Base-by-base conservation (phyloP, 2,113 vertebrate species). In the Protomyctophum bolini region DNA sequence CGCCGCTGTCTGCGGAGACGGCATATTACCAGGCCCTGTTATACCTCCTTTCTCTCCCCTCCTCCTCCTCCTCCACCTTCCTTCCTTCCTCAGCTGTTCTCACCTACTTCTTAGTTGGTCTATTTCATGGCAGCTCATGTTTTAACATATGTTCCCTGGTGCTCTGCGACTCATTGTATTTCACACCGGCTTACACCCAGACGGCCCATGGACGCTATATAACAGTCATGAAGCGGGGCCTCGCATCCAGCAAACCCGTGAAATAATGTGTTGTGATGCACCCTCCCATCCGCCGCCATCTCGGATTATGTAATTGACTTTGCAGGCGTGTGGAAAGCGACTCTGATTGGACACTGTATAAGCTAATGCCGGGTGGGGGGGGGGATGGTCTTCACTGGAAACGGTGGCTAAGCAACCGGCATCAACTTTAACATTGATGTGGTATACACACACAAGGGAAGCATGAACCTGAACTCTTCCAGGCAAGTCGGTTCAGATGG, bases 161-260 rank as follows among this genome's bases (percentile, higher is more conserved):
- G 79, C 73, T 78, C 63, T 59, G 51, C 68, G 6, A 63, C 76
- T 89, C 77, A 79, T 47, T 81, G 80, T 88, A 85, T 89, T 93
- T 91, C 86, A 89, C 86, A 86, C 66, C 56, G 63, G 71, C 83
- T 88, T 88, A 85, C 33, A 59, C 74, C 80, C 76, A 75, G 66
- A 46, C 79, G 79, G 82, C 86, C 68, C 65, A 74, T 81, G 85
- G 66, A 77, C 48, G 62, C 66, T 83, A 88, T n/a, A n/a, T n/a
- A n/a, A 91, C 89, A 91, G 86, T 87, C 89, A 90, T 91, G 85
- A 88, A 90, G 89, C 88, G 29, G 72, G n/a, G n/a, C 81, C 75
- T 80, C 68, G 70, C 75, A 77, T 74, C 75, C 79, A 87, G 68
- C 66, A 77, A 68, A 57, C 60, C 72, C 63, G 28, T 75, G 74